These are phyloP conservation scores for Microcaecilia unicolor DNA, from an alignment of 2,797 vertebrate species.

Conservation along the genomic window DNA sequence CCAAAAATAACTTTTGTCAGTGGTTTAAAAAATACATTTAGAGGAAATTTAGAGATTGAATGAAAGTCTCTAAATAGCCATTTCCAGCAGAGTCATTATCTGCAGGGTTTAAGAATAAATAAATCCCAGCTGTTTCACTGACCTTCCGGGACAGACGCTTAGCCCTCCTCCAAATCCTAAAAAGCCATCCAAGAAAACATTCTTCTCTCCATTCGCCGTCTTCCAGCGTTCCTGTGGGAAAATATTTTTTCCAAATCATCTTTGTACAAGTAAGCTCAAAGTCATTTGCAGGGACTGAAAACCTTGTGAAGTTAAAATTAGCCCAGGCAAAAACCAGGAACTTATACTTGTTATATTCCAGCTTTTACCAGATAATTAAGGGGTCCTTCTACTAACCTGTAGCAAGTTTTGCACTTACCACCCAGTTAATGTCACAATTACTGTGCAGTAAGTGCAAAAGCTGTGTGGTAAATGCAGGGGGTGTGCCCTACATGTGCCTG, in stretches of 20 bases:
- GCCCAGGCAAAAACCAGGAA: too few relatives aligned
- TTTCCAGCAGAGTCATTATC: neutral
- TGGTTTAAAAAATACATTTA: slow-evolving; percentile 8
- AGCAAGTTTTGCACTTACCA: too few relatives aligned
- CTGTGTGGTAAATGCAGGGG: too few relatives aligned
- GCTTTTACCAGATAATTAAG: too few relatives aligned
- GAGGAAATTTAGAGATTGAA: slow-evolving; percentile 5
- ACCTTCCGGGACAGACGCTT: slow-evolving; percentile 78
- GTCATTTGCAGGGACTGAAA: slow-evolving; percentile 53
- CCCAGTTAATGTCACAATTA: too few relatives aligned
- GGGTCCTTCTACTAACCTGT: too few relatives aligned
- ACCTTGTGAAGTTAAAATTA: too few relatives aligned
- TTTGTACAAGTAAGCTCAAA: slow-evolving; percentile 59
- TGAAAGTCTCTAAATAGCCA: slow-evolving; percentile 3
- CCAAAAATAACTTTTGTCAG: slow-evolving; percentile 3
- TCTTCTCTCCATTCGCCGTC: slow-evolving; percentile 75
- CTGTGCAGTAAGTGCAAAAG: too few relatives aligned
- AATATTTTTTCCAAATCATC: slow-evolving; percentile 42
- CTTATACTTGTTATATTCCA: too few relatives aligned
- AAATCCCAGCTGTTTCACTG: slow-evolving; percentile 49
- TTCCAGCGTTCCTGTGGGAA: slow-evolving; percentile 81
- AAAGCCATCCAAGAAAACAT: slow-evolving; percentile 71
- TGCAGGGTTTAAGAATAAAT: slow-evolving; percentile 24
- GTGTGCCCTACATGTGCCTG: too few relatives aligned
- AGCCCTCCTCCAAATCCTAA: slow-evolving; percentile 72